Evolutionary conservation across 2,113 vertebrate species (phyloP).

Genomic region (Orcinus orca): DNA sequence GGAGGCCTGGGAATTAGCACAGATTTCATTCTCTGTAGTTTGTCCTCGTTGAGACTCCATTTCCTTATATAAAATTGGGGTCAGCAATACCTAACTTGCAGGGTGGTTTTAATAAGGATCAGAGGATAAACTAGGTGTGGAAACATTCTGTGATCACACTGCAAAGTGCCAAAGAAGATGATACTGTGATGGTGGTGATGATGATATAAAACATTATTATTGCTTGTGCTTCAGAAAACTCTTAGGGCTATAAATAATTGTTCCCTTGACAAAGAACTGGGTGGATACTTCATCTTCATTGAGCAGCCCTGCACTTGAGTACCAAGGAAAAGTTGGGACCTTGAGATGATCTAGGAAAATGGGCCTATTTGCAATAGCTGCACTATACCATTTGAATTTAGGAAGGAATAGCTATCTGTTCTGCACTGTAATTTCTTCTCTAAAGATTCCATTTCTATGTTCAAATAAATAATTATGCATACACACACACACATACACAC

Average conservation of each 20-base stretch:
- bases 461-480: slow-evolving; percentile 32
- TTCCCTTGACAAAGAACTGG: background rate
- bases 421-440: background rate
- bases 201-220: background rate
- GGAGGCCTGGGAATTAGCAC: background rate
- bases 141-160: background rate
- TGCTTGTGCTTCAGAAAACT: slow-evolving; percentile 6
- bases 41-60: background rate
- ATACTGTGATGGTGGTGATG: background rate
- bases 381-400: background rate
- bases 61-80: background rate
- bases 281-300: background rate
- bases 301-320: background rate
- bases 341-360: background rate
- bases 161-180: background rate
- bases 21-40: background rate
- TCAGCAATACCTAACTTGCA: background rate
- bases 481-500: background rate
- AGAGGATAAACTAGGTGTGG: background rate
- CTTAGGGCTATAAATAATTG: background rate
- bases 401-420: background rate
- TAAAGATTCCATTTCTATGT: background rate
- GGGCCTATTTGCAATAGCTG: background rate
- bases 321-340: background rate
- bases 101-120: background rate